Evolutionary conservation across 2,888 invertebrate species (phyloP), one percentile per base, ranked within the genome.

Genomic region (Agrotis puta): DNA sequence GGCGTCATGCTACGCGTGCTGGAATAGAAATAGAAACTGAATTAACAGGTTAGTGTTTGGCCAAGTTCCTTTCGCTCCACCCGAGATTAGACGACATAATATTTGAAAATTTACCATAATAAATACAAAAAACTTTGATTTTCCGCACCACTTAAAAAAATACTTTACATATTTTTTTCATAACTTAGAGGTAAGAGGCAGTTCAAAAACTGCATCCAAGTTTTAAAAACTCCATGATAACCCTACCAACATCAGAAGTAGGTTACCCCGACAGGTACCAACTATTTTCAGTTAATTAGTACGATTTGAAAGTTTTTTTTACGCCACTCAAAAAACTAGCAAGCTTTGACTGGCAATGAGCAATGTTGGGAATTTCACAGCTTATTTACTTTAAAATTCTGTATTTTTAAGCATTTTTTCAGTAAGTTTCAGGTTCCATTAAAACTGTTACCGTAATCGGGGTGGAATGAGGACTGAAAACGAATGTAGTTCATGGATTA

Each of bases 221-320:
- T n/a, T n/a, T 24, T 11, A 24, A 16, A 48, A 39, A n/a, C 7
- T 27, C 1, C 0, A 24, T n/a, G 57, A 58, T 64, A 72, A 24
- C 85, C 85, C 82, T 85, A 73, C 1, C 11, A 57, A 65, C 43
- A 27, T 20, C 24, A 54, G 3, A 84, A 81, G 67, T 79, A 79
- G 84, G 86, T 88, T 87, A 87, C 84, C 72, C 84, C 86, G 88
- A 87, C 90, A 90, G 88, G 87, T 88, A 78, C 56, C 27, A 62
- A 82, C 81, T 86, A 90, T 89, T 92, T 92, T 89, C 88, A 90
- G 90, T 92, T 93, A 92, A 92, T 93, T 93, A 92, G 89, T 89
- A 82, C 79, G 79, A 86, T 85, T 88, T 84, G 64, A 51, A 74
- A 51, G 43, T 77, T 74, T 77, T 74, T 77, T 81, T 70, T 62